Evolutionary conservation across 2,888 invertebrate species (phyloP).

Genomic region (Allygus modestus): DNA sequence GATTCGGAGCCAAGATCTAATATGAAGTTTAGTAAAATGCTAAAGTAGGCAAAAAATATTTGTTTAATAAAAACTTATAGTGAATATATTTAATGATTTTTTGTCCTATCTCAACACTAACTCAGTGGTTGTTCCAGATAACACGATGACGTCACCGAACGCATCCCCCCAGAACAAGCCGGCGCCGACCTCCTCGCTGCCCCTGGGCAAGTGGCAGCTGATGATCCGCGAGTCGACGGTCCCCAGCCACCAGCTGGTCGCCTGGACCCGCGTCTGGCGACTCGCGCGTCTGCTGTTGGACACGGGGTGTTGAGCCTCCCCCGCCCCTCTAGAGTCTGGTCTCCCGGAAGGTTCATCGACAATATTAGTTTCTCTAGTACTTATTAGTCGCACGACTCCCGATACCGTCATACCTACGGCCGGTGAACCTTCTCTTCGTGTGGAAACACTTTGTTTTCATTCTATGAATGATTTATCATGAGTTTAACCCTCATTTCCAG

Average conservation of each 20-base stretch:
- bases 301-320: conserved; percentile 70
- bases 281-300: conserved; percentile 70
- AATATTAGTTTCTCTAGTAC: conserved; percentile 49
- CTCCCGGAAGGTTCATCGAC: conserved; percentile 51
- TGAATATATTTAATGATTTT: no score
- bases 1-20: no score
- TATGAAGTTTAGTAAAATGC: no score
- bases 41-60: no score
- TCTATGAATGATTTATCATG: conserved; percentile 48
- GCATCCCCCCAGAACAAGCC: conserved; percentile 57
- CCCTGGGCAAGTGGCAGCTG: conserved; percentile 69
- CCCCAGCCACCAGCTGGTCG: conserved; percentile 68
- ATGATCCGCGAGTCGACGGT: conserved; percentile 67
- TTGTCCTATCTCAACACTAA: no score
- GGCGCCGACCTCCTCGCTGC: conserved; percentile 57
- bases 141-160: conserved; percentile 58
- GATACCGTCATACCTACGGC: no score
- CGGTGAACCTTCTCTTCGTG: neutral
- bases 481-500: conserved; percentile 39
- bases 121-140: neutral
- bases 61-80: no score
- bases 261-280: conserved; percentile 71
- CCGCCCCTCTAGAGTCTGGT: neutral
- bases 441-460: conserved; percentile 29
- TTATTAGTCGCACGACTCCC: conserved; percentile 4